Conservation (phyloP, 2,888 invertebrate genomes). For the Ennomos erosarius region DNA sequence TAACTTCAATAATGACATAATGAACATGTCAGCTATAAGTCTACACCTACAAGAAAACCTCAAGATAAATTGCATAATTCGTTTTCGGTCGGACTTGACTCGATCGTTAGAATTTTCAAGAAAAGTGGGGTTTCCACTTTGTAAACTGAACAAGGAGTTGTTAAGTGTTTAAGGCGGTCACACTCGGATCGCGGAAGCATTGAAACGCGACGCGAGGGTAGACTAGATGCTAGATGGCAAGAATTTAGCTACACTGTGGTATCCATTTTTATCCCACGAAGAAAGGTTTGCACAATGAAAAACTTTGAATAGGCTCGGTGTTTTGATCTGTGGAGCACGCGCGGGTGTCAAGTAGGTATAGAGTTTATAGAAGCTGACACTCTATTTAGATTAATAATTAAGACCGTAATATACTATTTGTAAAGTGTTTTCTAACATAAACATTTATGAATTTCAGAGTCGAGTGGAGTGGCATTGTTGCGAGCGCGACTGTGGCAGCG, state of each 20-base stretch:
- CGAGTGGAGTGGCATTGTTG: constrained; percentile 45
- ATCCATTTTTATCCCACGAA: no score
- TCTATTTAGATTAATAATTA: no score
- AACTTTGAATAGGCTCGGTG: no score
- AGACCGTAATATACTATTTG: no score
- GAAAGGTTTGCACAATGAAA: no score
- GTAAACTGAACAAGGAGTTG: background rate
- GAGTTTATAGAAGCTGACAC: no score
- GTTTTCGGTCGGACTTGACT: constrained; percentile 12
- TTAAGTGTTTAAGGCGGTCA: background rate
- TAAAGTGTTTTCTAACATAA: constrained; percentile 30
- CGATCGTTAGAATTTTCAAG: constrained; percentile 11
- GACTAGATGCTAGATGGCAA: no score
- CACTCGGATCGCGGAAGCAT: no score
- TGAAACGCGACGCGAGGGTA: no score
- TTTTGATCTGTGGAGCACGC: no score
- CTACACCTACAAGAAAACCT: constrained; percentile 25
- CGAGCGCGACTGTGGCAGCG: constrained; percentile 32
- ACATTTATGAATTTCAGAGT: constrained; percentile 61
- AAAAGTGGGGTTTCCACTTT: background rate
- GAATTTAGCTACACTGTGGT: no score
- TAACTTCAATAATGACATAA: constrained; percentile 47
- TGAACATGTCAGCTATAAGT: constrained; percentile 25
- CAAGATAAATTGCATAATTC: constrained; percentile 12
- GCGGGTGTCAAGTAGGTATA: no score